These are phyloP conservation scores for Eudyptes chrysolophus DNA, from an alignment of 2,113 vertebrate species.

Conservation along the genomic window DNA sequence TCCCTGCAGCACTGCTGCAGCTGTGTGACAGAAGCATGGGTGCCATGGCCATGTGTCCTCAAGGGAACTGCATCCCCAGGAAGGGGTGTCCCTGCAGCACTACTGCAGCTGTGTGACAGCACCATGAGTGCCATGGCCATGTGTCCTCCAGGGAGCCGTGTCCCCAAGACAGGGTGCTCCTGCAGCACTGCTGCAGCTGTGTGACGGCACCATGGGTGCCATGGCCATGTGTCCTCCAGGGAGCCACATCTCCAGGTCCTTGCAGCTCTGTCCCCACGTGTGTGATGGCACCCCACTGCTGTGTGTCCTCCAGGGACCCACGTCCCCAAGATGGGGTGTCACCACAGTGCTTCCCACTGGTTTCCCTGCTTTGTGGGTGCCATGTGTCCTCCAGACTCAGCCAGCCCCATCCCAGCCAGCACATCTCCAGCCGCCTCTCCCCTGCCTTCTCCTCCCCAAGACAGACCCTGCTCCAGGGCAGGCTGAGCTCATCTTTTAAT, in stretches of 20 bases:
- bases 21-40: too few relatives aligned
- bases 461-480: not conserved
- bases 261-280: not conserved
- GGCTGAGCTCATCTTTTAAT: conserved; percentile 25
- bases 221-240: not conserved
- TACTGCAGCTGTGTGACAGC: not conserved
- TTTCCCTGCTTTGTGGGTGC: not conserved
- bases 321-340: not conserved
- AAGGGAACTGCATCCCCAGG: not conserved
- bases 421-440: not conserved
- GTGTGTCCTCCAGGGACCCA: fast-evolving
- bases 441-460: not conserved
- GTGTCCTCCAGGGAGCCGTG: fast-evolving
- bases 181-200: too few relatives aligned
- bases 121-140: not conserved
- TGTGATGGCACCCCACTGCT: not conserved
- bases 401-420: not conserved
- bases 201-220: not conserved
- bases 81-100: not conserved
- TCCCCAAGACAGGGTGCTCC: not conserved
- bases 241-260: not conserved
- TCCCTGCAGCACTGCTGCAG: too few relatives aligned
- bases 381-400: not conserved
- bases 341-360: fast-evolving
- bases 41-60: not conserved